A percentile compares a stretch with the other conserved stretches of the same genome.
Evolutionary conservation across 2,888 invertebrate species (phyloP).

Genomic region (Drosophila kokeensis): DNA sequence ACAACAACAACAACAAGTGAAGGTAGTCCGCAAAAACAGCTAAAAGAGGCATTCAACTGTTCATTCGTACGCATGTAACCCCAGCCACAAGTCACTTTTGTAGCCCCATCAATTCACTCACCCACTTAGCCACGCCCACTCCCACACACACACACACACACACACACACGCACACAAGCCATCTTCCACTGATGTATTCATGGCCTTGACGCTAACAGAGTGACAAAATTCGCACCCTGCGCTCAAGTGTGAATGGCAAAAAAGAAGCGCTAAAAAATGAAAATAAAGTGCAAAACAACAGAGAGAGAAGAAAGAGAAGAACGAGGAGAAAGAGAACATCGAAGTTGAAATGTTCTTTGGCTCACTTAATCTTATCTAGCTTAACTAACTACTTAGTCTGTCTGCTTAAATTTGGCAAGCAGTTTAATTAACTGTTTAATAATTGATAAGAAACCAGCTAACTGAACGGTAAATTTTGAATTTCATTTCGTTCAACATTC

Average conservation of each 20-base stretch:
- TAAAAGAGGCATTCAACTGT: constrained; percentile 46
- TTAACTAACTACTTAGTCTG: neutral
- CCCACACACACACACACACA: constrained; percentile 10
- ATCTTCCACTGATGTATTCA: constrained; percentile 72
- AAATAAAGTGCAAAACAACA: constrained; percentile 22
- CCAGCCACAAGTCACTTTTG: neutral
- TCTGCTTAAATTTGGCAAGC: neutral
- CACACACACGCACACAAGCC: constrained; percentile 10
- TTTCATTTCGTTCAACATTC: neutral
- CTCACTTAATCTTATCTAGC: neutral
- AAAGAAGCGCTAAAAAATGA: constrained; percentile 26
- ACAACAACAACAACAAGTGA: neutral
- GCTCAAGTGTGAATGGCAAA: constrained; percentile 57
- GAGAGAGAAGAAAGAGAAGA: neutral
- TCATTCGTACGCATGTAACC: constrained; percentile 23
- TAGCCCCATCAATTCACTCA: neutral
- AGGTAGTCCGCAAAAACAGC: constrained; percentile 45
- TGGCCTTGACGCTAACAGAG: constrained; percentile 79
- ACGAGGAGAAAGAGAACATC: neutral
- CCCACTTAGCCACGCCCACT: constrained; percentile 39
- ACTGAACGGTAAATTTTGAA: neutral
- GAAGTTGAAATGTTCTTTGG: constrained; percentile 23
- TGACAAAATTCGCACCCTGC: constrained; percentile 82
- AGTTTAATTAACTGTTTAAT: neutral
- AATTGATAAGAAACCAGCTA: neutral